Percentiles rank a stretch among this genome's conserved stretches.
Conservation (phyloP, 1,140 invertebrate species). For the Drosophila miranda region DNA sequence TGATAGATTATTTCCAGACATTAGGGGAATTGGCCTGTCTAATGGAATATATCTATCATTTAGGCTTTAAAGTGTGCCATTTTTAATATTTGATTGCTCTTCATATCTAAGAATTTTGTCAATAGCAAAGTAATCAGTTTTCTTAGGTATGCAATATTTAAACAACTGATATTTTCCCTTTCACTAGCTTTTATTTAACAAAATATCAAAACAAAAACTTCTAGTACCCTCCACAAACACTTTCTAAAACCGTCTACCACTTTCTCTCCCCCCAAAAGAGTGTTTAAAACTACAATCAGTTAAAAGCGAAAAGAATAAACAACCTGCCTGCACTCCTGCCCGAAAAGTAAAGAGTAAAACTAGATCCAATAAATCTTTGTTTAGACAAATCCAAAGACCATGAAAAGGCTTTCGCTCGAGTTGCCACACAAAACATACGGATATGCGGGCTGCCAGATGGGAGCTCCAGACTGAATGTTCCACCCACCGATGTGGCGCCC, state of each 20-base stretch:
- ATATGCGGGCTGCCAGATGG: slow-evolving; percentile 51
- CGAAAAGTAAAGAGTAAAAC: slow-evolving; percentile 13
- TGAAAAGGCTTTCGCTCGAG: slow-evolving; percentile 65
- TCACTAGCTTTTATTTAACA: background rate
- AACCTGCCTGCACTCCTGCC: background rate
- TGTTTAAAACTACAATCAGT: slow-evolving; percentile 24
- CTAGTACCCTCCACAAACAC: background rate
- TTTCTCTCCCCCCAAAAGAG: background rate
- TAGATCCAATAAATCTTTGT: slow-evolving; percentile 76
- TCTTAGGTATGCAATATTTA: no score
- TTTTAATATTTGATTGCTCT: no score
- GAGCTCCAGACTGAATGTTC: slow-evolving; percentile 40
- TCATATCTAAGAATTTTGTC: no score
- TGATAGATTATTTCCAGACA: no score
- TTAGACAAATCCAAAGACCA: slow-evolving; percentile 75
- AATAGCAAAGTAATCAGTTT: no score
- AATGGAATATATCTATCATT: no score
- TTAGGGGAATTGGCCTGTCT: background rate
- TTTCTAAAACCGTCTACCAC: background rate
- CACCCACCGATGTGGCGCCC: slow-evolving; percentile 8
- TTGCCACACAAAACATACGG: slow-evolving; percentile 46
- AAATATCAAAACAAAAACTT: background rate
- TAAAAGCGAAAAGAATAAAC: slow-evolving; percentile 7
- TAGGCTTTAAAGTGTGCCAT: no score
- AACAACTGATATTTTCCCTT: no score